phyloP scores from a whole-genome alignment of 2,113 vertebrate species.

The Actenoides hombroni region DNA sequence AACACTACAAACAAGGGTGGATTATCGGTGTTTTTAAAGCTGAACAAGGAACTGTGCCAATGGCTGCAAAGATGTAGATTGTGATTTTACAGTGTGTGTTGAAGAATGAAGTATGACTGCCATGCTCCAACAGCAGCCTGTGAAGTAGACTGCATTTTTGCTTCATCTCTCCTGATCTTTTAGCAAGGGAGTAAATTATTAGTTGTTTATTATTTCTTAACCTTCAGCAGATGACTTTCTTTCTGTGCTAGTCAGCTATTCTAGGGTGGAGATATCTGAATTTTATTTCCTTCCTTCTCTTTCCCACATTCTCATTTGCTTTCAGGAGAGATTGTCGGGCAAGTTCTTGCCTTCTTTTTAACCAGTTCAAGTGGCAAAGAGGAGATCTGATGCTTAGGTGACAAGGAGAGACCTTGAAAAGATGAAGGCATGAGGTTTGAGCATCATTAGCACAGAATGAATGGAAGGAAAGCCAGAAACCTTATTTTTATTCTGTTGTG shows the following conservation, averaged over 20 bases:
- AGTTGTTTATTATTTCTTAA: constrained; percentile 50
- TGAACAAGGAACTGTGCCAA: constrained; percentile 2
- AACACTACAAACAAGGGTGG: neutral
- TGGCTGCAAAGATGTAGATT: constrained; percentile 3
- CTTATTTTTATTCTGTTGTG: neutral
- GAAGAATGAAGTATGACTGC: constrained; percentile 1
- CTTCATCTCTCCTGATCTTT: constrained; percentile 27
- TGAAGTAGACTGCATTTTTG: neutral
- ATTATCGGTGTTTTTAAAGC: constrained; percentile 3
- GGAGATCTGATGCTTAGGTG: neutral
- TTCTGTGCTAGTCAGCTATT: constrained; percentile 20
- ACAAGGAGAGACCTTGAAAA: neutral
- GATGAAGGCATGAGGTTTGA: neutral
- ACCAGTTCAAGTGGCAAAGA: neutral
- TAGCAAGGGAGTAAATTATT: constrained; percentile 23
- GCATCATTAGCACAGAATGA: neutral
- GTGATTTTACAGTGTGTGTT: neutral
- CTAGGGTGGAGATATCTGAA: neutral
- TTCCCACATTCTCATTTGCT: neutral
- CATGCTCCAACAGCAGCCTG: neutral
- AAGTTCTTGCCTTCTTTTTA: neutral
- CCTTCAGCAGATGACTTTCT: constrained; percentile 23
- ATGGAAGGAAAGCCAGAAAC: neutral
- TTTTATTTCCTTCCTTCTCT: neutral
- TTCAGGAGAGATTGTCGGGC: neutral